A percentile compares a stretch with the other conserved stretches of the same genome.
phyloP scores from a whole-genome alignment of 2,797 vertebrate genomes.

The Neosilurus hyrtlii region DNA sequence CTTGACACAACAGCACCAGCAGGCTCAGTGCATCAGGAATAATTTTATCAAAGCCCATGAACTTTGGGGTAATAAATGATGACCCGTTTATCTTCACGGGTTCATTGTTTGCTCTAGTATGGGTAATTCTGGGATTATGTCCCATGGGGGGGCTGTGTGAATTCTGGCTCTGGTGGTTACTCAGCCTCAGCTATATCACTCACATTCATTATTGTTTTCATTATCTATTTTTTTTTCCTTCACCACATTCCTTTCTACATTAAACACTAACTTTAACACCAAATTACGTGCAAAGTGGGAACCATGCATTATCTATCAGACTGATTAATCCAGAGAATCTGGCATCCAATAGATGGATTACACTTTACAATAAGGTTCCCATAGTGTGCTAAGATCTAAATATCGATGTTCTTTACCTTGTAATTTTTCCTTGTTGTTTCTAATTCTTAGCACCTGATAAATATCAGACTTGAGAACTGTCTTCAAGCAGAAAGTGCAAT shows the following conservation, averaged over 20 bases:
- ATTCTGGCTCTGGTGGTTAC: background rate
- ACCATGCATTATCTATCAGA: constrained; percentile 1
- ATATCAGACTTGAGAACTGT: too few relatives aligned
- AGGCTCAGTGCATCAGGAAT: background rate
- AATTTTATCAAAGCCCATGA: background rate
- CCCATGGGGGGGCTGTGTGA: background rate
- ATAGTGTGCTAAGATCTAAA: too few relatives aligned
- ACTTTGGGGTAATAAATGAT: background rate
- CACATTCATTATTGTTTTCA: background rate
- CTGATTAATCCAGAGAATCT: background rate
- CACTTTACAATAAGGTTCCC: background rate
- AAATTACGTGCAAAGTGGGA: background rate
- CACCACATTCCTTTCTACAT: background rate
- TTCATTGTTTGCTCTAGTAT: background rate
- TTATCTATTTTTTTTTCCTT: background rate
- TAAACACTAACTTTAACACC: background rate
- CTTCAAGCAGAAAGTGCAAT: too few relatives aligned
- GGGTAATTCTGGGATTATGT: background rate
- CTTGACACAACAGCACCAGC: background rate
- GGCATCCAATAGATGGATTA: background rate
- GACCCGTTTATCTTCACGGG: background rate
- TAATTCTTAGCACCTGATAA: too few relatives aligned
- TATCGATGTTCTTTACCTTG: too few relatives aligned
- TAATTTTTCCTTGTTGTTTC: too few relatives aligned
- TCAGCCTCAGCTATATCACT: background rate